A percentile compares a stretch with the other conserved stretches of the same genome.
Conservation (phyloP, 2,113 vertebrate genomes). For the Colossoma macropomum region DNA sequence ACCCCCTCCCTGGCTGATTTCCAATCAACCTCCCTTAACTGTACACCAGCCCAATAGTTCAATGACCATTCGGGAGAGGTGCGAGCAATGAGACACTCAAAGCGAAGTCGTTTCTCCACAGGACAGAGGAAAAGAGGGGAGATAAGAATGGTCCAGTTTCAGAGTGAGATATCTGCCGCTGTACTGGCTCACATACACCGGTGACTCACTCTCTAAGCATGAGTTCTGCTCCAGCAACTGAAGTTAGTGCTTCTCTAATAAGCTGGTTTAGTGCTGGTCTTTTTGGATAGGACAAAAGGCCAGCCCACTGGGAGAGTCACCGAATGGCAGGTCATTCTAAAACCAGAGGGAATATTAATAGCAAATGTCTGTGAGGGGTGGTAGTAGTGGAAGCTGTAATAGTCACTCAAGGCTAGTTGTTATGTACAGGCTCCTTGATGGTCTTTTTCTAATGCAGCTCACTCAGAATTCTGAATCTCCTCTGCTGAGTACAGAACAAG, state of each 20-base stretch:
- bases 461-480: not conserved
- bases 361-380: not conserved
- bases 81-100: constrained; percentile 11
- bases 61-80: constrained; percentile 42
- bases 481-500: no score
- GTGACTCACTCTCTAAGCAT: constrained; percentile 65
- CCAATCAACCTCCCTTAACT: constrained; percentile 5
- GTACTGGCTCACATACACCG: constrained; percentile 56
- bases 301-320: constrained; percentile 42
- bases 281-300: constrained; percentile 47
- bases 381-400: not conserved
- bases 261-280: constrained; percentile 41
- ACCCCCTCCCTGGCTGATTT: constrained; percentile 14
- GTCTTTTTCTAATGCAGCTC: not conserved
- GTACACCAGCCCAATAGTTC: constrained; percentile 31
- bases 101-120: constrained; percentile 12
- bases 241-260: constrained; percentile 54
- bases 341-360: constrained; percentile 47
- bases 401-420: constrained; percentile 15
- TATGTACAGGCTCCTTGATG: not conserved
- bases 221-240: constrained; percentile 57
- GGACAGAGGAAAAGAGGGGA: constrained; percentile 9
- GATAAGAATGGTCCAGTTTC: constrained; percentile 6
- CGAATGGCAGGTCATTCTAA: constrained; percentile 44
- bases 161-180: constrained; percentile 46